A percentile compares a stretch with the other conserved stretches of the same genome.
Evolutionary conservation across 2,797 vertebrate species (phyloP).

Genomic region (Discoglossus pictus): DNA sequence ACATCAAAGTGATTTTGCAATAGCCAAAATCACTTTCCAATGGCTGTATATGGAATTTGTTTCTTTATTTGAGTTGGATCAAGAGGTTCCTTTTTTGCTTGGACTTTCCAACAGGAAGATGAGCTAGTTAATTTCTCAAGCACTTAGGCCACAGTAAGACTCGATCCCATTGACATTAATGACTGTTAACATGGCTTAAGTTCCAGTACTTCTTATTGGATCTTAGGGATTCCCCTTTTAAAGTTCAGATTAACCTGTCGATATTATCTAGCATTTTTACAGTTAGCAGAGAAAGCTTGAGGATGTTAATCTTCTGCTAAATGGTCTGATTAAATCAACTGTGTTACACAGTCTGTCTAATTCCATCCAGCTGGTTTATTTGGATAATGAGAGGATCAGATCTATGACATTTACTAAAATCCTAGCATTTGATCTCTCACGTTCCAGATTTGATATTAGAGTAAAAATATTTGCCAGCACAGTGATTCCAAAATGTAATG

Average conservation of each 20-base stretch:
- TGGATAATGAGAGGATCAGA: slow-evolving; percentile 19
- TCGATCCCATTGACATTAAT: too few species aligned
- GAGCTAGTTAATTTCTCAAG: too few species aligned
- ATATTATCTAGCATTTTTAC: neutral
- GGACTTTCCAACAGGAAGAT: too few species aligned
- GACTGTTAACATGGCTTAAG: slow-evolving; percentile 15
- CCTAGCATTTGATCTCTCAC: slow-evolving; percentile 11
- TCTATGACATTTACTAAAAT: neutral
- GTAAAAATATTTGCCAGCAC: slow-evolving; percentile 18
- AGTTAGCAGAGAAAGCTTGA: slow-evolving; percentile 7
- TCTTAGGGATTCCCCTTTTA: slow-evolving; percentile 19
- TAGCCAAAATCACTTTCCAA: too few species aligned
- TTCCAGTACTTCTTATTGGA: slow-evolving; percentile 21
- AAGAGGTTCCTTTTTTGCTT: too few species aligned
- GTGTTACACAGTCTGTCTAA: slow-evolving; percentile 25
- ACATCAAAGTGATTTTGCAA: too few species aligned
- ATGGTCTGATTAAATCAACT: slow-evolving; percentile 34
- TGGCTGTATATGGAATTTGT: too few species aligned
- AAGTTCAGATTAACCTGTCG: slow-evolving; percentile 34
- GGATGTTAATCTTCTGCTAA: slow-evolving; percentile 18
- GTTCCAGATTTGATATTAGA: slow-evolving; percentile 24
- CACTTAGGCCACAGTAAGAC: too few species aligned
- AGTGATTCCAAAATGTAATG: neutral
- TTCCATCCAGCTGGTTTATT: slow-evolving; percentile 23
- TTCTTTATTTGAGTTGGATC: too few species aligned